Conservation (phyloP, 2,888 invertebrate genomes). For the Eristalinus aeneus region DNA sequence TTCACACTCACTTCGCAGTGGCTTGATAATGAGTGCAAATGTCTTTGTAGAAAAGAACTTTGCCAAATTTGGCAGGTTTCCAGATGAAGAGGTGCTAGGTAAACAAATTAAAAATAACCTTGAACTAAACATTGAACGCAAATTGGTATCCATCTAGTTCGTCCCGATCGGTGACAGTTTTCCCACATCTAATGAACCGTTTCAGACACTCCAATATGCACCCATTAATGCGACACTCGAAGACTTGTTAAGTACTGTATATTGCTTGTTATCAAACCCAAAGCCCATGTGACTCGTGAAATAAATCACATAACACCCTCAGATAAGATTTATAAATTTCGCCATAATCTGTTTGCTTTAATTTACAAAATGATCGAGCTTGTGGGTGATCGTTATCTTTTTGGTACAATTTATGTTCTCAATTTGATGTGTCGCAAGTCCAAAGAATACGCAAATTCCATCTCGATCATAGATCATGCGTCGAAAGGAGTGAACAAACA, state of each 20-base stretch:
- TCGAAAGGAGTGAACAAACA: background rate
- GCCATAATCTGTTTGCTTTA: background rate
- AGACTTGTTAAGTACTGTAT: background rate
- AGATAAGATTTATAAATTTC: slow-evolving; percentile 10
- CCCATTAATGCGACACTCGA: background rate
- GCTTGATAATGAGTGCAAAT: background rate
- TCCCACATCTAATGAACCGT: background rate
- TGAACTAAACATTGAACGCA: background rate
- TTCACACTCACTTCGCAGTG: background rate
- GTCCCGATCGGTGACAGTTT: background rate
- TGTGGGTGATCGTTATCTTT: background rate
- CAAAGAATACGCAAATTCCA: background rate
- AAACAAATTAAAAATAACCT: background rate
- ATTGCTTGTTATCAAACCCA: background rate
- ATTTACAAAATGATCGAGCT: background rate
- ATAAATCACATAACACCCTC: slow-evolving; percentile 5
- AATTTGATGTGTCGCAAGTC: background rate
- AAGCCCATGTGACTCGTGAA: slow-evolving; percentile 15
- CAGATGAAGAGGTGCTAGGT: background rate
- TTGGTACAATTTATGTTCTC: background rate
- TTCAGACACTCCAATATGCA: background rate
- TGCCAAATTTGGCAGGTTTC: background rate
- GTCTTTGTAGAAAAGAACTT: background rate
- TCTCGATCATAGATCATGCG: background rate
- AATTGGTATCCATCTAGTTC: background rate